Evolutionary conservation across 2,888 invertebrate genomes (phyloP).

Genomic region (Leucophenga maculata): DNA sequence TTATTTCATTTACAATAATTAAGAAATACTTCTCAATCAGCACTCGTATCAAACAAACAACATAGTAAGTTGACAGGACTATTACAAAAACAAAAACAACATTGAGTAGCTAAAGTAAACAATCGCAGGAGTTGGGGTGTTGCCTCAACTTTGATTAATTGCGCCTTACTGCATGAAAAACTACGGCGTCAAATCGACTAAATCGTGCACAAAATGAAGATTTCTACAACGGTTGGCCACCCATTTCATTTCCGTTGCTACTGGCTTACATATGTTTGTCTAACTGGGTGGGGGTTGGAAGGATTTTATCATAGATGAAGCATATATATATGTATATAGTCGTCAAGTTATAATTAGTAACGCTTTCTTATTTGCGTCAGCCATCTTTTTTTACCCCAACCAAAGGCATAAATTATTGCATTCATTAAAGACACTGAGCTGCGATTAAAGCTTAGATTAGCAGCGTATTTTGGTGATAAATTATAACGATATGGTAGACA

Average conservation of each 20-base stretch:
- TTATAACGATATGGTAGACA: neutral
- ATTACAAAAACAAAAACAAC: neutral
- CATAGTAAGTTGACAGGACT: neutral
- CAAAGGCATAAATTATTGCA: constrained; percentile 32
- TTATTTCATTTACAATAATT: too few relatives aligned
- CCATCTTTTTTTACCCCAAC: neutral
- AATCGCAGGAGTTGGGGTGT: neutral
- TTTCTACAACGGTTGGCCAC: neutral
- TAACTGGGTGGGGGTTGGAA: neutral
- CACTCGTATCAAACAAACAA: too few relatives aligned
- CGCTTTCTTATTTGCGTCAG: neutral
- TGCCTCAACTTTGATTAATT: constrained; percentile 5
- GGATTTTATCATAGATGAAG: constrained; percentile 16
- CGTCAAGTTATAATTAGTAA: constrained; percentile 26
- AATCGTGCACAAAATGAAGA: neutral
- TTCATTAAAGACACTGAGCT: constrained; percentile 53
- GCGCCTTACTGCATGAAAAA: constrained; percentile 3
- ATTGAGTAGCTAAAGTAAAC: too few relatives aligned
- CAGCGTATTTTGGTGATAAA: constrained; percentile 16
- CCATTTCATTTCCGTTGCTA: too few relatives aligned
- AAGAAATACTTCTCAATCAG: too few relatives aligned
- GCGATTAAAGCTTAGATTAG: constrained; percentile 20
- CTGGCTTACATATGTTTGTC: too few relatives aligned
- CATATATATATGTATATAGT: too few relatives aligned
- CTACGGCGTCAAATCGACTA: neutral